Base-by-base conservation (phyloP, 2,888 invertebrate species). In the Amiota minor region DNA sequence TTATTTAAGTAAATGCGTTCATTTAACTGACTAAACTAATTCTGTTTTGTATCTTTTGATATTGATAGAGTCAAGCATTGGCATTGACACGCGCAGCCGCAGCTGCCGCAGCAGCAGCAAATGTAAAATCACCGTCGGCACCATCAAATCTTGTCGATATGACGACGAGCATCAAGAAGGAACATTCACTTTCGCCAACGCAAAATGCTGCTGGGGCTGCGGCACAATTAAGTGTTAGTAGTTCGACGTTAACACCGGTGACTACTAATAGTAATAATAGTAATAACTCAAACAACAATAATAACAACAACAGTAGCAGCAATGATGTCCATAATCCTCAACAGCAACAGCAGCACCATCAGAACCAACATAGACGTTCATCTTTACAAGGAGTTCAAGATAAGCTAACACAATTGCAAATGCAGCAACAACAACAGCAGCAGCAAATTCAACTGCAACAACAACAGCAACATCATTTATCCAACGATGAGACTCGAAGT, bases 31-130 rank as follows among this genome's bases (percentile, higher is more conserved):
- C 74, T 76, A 86, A 86, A 86, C 79, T 84, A 75, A 74, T n/a
- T 62, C 35, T 47, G 1, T 35, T 45, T 70, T 50, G 14, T 45
- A 35, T 56, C 11, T 73, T 50, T 75, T 73, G 70, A 74, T 74
- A 80, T 81, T 91, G 91, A 71, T 90, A 93, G 93, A 93, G 92
- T 86, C 93, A 93, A 88, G 93, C 93, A 70, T 88, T 93, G 88
- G 93, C 93, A 74, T 89, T 93, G 87, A 93, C 93, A 78, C 91
- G 93, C 69, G 88, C 86, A 49, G 86, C 86, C 56, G 87, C 88
- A 20, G 88, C 86, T 16, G 87, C 85, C 56, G 88, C 84, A 47
- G 88, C 87, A 23, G 86, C 86, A 68, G 86, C 81, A 56, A 82
- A 73, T 77, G 81, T 90, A 84, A 91, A 91, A 81, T 90, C 91